Evolutionary conservation across 2,797 vertebrate genomes (phyloP), one percentile per base, ranked within the genome.

Genomic region (Hemitrygon akajei): DNA sequence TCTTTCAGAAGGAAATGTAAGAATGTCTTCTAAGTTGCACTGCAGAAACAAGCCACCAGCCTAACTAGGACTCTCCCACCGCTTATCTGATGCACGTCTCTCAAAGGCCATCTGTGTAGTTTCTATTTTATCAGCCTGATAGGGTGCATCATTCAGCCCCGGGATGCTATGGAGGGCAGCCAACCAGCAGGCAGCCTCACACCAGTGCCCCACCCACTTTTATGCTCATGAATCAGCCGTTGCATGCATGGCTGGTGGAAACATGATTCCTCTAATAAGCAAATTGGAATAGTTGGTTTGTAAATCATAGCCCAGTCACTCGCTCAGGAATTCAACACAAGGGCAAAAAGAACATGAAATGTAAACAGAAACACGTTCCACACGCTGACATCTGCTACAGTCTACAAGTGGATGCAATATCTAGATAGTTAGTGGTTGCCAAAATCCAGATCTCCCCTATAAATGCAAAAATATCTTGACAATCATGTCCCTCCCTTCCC

Each of bases 301-400:
- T 84, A 84, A 60, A 60, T 86, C 82, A n/a, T 30, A n/a, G 82
- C 25, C 82, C 56, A 86, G 25, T 86, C 27, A 86, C 25, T 82
- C 80, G 25, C 0, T 86, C 82, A 60, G 27, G 82, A 86, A 63
- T 63, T 30, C 30, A 16, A 63, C 12, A 86, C 56, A 86, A 75
- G 58, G 47, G 82, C 56, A 63, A 86, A 86, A 86, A 40, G 79
- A 80, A 80, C 79, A 40, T n/a, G 81, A 84, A 58, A 84, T 25
- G 30, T 86, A 30, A 86, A 86, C 60, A 86, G 60, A 86, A n/a
- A 18, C 82, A n/a, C 58, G n/a, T n/a, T 60, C 25, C 37, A 63
- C 82, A 6, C 30, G 18, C 22, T 12, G 25, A 84, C 81, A 84
- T 56, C 22, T 63, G 27, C 56, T 63, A 27, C 58, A 12, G 10